phyloP scores from a whole-genome alignment of 2,797 vertebrate species.

The Arctocebus calabarensis region DNA sequence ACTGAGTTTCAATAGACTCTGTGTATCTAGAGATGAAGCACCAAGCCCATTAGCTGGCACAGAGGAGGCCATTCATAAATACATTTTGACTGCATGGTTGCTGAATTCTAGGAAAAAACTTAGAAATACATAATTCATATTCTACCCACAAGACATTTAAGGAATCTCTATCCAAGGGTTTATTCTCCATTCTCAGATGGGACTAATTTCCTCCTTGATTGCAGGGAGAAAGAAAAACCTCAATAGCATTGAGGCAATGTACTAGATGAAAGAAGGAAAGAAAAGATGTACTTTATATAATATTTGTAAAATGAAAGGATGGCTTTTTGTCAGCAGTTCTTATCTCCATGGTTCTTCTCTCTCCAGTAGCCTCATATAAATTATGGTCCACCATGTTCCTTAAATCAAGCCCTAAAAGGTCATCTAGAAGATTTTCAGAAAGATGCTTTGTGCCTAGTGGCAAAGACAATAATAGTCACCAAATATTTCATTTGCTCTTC shows the following conservation, averaged over 20 bases:
- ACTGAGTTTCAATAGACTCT: background rate
- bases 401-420: background rate
- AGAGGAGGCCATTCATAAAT: background rate
- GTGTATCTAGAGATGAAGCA: background rate
- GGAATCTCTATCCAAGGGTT: background rate
- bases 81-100: background rate
- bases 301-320: background rate
- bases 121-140: background rate
- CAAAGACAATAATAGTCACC: background rate
- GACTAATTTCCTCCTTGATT: background rate
- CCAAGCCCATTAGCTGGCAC: background rate
- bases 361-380: background rate
- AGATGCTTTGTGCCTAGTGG: background rate
- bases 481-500: background rate
- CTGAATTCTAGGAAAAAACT: background rate
- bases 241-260: background rate
- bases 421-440: background rate
- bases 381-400: background rate
- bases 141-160: background rate
- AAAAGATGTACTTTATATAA: background rate
- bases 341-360: background rate
- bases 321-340: background rate
- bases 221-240: background rate
- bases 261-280: background rate
- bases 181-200: background rate